Evolutionary conservation across 1,140 invertebrate species (phyloP).

Genomic region (Drosophila gunungcola): DNA sequence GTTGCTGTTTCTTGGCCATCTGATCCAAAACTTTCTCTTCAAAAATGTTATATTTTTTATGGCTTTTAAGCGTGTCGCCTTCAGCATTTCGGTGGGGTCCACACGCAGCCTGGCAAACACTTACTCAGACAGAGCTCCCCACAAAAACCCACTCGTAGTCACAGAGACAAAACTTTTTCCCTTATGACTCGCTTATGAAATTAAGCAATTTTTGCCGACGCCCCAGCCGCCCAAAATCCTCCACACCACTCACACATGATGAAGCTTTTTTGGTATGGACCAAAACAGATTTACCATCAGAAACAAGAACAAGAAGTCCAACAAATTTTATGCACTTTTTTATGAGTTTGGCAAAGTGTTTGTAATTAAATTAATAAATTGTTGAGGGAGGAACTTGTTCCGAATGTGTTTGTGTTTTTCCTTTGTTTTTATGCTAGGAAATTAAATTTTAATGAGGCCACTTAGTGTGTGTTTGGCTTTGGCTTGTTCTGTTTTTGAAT

Average conservation of each 20-base stretch:
- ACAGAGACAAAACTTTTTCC: conserved; percentile 67
- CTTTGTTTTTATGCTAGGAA: conserved; percentile 45
- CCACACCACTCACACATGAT: conserved; percentile 49
- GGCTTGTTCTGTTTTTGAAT: conserved; percentile 21
- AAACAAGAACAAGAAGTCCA: conserved; percentile 31
- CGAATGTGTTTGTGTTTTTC: conserved; percentile 10
- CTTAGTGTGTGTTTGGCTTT: conserved; percentile 38
- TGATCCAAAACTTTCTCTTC: conserved; percentile 52
- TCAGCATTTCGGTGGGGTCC: conserved; percentile 25
- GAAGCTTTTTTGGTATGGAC: conserved; percentile 53
- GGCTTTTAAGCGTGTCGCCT: conserved; percentile 71
- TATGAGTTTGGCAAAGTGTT: conserved; percentile 71
- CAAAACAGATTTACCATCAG: conserved; percentile 65
- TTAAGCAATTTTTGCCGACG: conserved; percentile 65
- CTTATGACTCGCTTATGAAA: conserved; percentile 78
- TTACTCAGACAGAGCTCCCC: conserved; percentile 6
- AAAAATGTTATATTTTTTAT: conserved; percentile 63
- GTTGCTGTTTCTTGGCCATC: conserved; percentile 31
- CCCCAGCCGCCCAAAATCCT: too few species aligned
- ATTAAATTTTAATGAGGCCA: conserved; percentile 65
- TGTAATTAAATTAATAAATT: conserved; percentile 78
- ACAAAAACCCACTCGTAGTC: too few species aligned
- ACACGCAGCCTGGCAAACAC: conserved; percentile 54
- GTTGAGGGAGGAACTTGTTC: conserved; percentile 37
- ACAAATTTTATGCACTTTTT: conserved; percentile 76